A percentile compares a stretch with the other conserved stretches of the same genome.
Evolutionary conservation across 2,888 invertebrate genomes (phyloP).

Genomic region (Cephalotes varians): DNA sequence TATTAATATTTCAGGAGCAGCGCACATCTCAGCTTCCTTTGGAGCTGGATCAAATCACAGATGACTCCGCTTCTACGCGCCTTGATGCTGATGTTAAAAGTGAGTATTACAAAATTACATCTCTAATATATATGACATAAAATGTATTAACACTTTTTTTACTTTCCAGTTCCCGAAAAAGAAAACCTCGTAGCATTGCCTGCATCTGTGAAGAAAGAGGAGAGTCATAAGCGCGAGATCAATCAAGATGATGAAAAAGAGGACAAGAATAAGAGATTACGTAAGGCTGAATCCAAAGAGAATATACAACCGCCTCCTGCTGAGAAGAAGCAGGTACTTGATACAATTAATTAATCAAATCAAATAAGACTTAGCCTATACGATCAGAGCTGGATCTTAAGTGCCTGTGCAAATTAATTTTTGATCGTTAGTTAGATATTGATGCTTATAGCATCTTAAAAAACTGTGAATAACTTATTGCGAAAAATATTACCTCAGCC

Average conservation of each 20-base stretch:
- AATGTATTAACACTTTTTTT: slow-evolving; percentile 32
- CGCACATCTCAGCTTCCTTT: slow-evolving; percentile 95
- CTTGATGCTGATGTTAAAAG: slow-evolving; percentile 94
- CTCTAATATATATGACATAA: not conserved
- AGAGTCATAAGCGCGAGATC: slow-evolving; percentile 85
- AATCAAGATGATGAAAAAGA: slow-evolving; percentile 84
- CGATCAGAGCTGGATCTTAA: too few species aligned
- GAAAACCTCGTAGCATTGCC: slow-evolving; percentile 83
- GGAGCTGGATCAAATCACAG: slow-evolving; percentile 92
- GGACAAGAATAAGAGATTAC: slow-evolving; percentile 84
- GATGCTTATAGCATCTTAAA: too few species aligned
- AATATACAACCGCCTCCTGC: slow-evolving; percentile 80
- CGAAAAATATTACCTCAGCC: too few species aligned
- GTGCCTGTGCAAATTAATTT: too few species aligned
- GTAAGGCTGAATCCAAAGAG: slow-evolving; percentile 84
- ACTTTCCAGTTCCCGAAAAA: slow-evolving; percentile 85
- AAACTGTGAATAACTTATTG: too few species aligned
- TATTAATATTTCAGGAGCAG: slow-evolving; percentile 90
- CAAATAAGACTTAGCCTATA: too few species aligned
- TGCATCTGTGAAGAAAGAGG: slow-evolving; percentile 82
- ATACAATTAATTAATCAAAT: not conserved
- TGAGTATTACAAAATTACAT: slow-evolving; percentile 78
- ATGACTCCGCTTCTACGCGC: slow-evolving; percentile 94
- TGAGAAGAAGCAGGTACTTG: slow-evolving; percentile 83
- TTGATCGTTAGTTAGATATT: too few species aligned